A percentile compares a stretch with the other conserved stretches of the same genome.
Evolutionary conservation across 2,888 invertebrate species (phyloP).

Genomic region (Synergus umbraculus): DNA sequence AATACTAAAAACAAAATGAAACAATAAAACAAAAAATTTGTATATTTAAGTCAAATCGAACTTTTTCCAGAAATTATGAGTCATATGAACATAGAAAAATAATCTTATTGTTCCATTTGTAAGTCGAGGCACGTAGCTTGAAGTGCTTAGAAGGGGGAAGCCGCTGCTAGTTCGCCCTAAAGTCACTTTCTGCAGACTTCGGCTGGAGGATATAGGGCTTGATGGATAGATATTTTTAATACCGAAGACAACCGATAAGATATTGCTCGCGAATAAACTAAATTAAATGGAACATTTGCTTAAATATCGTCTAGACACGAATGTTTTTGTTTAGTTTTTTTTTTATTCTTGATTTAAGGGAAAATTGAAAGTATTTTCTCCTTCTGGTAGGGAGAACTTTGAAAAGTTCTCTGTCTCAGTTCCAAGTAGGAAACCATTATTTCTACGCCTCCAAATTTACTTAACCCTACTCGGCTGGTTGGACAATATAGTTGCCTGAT

Average conservation of each 20-base stretch:
- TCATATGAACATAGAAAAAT: slow-evolving; percentile 65
- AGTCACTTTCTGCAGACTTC: slow-evolving; percentile 52
- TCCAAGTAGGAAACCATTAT: slow-evolving; percentile 65
- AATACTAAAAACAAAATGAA: neutral
- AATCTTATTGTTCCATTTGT: slow-evolving; percentile 74
- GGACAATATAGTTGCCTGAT: slow-evolving; percentile 69
- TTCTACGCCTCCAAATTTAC: slow-evolving; percentile 68
- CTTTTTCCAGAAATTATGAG: slow-evolving; percentile 29
- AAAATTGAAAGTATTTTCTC: slow-evolving; percentile 29
- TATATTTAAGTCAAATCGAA: neutral
- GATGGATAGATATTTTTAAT: slow-evolving; percentile 75
- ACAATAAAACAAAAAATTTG: neutral
- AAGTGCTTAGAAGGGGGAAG: slow-evolving; percentile 58
- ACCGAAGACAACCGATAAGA: slow-evolving; percentile 67
- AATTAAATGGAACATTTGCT: neutral
- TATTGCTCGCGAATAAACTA: slow-evolving; percentile 43
- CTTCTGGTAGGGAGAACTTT: slow-evolving; percentile 52
- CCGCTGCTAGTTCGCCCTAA: slow-evolving; percentile 40
- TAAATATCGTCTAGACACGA: slow-evolving; percentile 4
- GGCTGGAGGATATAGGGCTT: slow-evolving; percentile 60
- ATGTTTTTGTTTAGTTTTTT: neutral
- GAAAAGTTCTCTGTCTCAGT: slow-evolving; percentile 47
- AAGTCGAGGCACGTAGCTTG: slow-evolving; percentile 73
- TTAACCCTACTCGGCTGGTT: slow-evolving; percentile 58
- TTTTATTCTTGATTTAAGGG: neutral